These are phyloP conservation scores for Drosophila jambulina DNA, from an alignment of 1,140 invertebrate species.

Conservation along the genomic window DNA sequence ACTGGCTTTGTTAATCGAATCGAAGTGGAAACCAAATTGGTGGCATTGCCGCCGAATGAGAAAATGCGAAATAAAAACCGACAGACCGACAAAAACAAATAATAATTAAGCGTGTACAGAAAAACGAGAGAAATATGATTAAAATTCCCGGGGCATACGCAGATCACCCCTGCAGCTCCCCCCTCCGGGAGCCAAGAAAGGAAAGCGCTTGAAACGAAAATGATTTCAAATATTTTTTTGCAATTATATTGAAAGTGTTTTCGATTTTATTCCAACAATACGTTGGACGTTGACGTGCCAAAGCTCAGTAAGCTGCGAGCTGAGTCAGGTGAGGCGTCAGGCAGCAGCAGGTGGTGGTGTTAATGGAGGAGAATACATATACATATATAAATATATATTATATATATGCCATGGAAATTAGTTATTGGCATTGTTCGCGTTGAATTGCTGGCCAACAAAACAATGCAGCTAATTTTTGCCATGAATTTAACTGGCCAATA, in stretches of 20 bases:
- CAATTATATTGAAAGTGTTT: conserved; percentile 41
- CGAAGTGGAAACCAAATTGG: conserved; percentile 71
- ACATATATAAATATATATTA: background rate
- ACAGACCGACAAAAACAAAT: conserved; percentile 32
- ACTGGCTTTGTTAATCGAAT: conserved; percentile 51
- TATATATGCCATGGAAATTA: conserved; percentile 21
- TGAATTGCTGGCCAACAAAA: conserved; percentile 6
- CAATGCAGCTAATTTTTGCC: conserved; percentile 6
- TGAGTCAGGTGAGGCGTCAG: conserved; percentile 7
- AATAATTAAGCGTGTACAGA: conserved; percentile 54
- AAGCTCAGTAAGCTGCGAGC: conserved; percentile 9
- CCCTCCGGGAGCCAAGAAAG: conserved; percentile 15
- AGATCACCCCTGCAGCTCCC: conserved; percentile 15
- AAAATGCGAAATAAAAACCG: conserved; percentile 28
- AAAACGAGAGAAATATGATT: conserved; percentile 47
- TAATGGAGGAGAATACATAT: conserved; percentile 20
- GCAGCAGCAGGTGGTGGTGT: conserved; percentile 19
- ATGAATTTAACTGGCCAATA: background rate
- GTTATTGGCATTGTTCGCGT: conserved; percentile 17
- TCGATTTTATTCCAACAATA: conserved; percentile 23
- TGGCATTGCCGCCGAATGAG: conserved; percentile 39
- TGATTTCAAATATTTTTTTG: conserved; percentile 38
- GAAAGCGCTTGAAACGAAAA: conserved; percentile 38
- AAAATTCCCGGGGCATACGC: conserved; percentile 62
- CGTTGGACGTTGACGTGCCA: background rate